Evolutionary conservation across 2,113 vertebrate species (phyloP).

Genomic region (Dendropsophus ebraccatus): DNA sequence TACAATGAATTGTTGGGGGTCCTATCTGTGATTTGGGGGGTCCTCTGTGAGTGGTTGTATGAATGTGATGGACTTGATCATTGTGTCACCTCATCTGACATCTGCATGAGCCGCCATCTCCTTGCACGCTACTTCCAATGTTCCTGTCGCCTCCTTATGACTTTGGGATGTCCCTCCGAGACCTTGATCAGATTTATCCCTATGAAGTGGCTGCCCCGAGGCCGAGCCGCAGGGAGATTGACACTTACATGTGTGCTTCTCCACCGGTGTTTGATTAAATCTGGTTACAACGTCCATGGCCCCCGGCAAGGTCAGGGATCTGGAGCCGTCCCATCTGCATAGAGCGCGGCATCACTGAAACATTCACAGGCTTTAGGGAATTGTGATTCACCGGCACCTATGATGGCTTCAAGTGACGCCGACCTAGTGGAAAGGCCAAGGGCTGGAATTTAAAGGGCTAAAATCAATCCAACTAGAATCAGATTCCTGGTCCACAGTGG

Average conservation of each 20-base stretch:
- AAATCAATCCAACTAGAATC: not conserved
- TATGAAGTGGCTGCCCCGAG: not conserved
- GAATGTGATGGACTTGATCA: not conserved
- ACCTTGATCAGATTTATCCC: not conserved
- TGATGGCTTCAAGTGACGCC: not conserved
- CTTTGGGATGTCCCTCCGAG: slow-evolving; percentile 6
- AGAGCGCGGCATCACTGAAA: not conserved
- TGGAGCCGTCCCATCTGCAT: not conserved
- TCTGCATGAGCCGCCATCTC: not conserved
- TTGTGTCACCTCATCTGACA: slow-evolving; percentile 48
- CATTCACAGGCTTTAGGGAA: not conserved
- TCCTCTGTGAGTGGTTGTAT: slow-evolving; percentile 58
- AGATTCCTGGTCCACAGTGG: not conserved
- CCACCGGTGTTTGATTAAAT: slow-evolving; percentile 53
- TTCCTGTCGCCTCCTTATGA: not conserved
- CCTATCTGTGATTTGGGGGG: not conserved
- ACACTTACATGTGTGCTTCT: not conserved
- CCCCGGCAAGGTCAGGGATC: slow-evolving; percentile 22
- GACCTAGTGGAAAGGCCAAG: not conserved
- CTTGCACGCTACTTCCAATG: slow-evolving; percentile 18
- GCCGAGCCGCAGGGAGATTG: not conserved
- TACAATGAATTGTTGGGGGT: not conserved
- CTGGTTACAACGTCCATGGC: not conserved
- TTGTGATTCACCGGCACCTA: not conserved
- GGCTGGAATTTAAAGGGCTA: not conserved